phyloP scores from a whole-genome alignment of 2,113 vertebrate species.

The Mesocricetus auratus region DNA sequence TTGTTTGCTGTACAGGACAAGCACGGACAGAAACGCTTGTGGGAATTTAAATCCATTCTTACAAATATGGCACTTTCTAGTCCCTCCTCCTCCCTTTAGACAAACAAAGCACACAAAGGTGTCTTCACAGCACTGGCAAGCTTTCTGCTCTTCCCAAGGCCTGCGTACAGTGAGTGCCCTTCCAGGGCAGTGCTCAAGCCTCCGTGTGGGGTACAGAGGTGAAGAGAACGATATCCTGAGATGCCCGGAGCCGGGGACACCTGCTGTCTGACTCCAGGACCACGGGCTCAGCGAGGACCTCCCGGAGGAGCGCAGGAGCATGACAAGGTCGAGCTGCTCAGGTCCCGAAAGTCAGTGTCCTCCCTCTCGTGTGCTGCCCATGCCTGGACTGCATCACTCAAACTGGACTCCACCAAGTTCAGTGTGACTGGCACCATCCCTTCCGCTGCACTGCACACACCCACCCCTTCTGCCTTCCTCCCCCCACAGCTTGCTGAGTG shows the following conservation, averaged over 20 bases:
- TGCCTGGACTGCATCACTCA: neutral
- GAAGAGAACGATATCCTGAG: neutral
- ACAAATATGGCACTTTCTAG: constrained; percentile 2
- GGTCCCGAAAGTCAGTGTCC: neutral
- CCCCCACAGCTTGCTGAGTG: neutral
- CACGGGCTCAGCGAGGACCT: neutral
- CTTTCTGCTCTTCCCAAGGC: too few species aligned
- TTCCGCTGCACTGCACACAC: neutral
- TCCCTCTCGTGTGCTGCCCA: neutral
- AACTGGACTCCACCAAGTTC: neutral
- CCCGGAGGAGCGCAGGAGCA: neutral
- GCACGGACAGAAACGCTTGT: neutral
- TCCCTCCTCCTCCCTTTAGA: neutral
- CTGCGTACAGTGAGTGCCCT: neutral
- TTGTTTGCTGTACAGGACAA: neutral
- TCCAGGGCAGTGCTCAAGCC: neutral
- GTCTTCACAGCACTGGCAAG: neutral
- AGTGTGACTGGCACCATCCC: neutral
- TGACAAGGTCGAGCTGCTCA: neutral
- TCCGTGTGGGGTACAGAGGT: neutral
- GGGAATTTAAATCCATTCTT: constrained; percentile 10
- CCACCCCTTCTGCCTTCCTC: neutral
- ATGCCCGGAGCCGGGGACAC: rapidly evolving
- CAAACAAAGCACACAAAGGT: neutral
- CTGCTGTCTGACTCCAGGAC: neutral